phyloP scores from a whole-genome alignment of 2,113 vertebrate genomes.

The Emydocephalus ijimae region DNA sequence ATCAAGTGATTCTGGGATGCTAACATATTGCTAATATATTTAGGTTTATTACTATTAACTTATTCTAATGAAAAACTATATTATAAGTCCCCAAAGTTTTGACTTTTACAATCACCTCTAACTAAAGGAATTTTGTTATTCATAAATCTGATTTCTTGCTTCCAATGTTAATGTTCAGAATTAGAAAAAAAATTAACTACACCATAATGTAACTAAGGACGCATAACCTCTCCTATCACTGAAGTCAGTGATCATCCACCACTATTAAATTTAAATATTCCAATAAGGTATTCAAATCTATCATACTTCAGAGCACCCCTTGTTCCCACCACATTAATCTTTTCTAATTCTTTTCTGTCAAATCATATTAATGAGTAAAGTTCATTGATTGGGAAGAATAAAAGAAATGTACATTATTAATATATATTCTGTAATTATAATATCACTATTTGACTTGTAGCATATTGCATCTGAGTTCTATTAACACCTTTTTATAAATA shows the following conservation, averaged over 20 bases:
- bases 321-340: conserved; percentile 44
- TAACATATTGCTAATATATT: conserved; percentile 2
- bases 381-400: conserved; percentile 27
- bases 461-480: not conserved
- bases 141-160: conserved; percentile 9
- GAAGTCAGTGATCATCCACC: conserved; percentile 58
- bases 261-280: conserved; percentile 56
- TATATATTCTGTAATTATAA: conserved; percentile 47
- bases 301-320: conserved; percentile 46
- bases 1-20: not conserved
- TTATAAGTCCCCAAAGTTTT: conserved; percentile 20
- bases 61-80: conserved; percentile 28
- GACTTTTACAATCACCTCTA: conserved; percentile 16
- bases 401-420: conserved; percentile 52
- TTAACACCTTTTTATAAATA: not conserved
- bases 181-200: conserved; percentile 44
- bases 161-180: conserved; percentile 20
- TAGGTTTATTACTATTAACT: conserved; percentile 31
- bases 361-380: conserved; percentile 40
- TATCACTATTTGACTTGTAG: not conserved
- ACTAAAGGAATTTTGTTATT: conserved; percentile 36
- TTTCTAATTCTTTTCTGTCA: conserved; percentile 34
- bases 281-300: not conserved
- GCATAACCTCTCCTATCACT: conserved; percentile 39
- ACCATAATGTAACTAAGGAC: conserved; percentile 52